Conservation (phyloP, 2,113 vertebrate species). For the Phycodurus eques region DNA sequence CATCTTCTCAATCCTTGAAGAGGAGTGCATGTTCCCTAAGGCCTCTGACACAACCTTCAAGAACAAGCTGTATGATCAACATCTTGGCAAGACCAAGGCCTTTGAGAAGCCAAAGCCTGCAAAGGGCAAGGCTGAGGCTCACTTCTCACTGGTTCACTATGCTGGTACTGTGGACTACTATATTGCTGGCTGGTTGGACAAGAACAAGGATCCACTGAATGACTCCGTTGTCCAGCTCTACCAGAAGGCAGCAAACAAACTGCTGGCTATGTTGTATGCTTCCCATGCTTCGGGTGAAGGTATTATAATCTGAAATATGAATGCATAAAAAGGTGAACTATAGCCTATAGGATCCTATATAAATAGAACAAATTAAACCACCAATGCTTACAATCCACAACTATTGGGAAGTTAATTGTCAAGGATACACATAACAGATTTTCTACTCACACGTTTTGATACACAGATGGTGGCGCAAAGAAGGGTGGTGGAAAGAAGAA, state of each 20-base stretch:
- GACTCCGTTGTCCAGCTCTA: conserved; percentile 83
- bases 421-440: not conserved
- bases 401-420: not conserved
- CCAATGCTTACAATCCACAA: not conserved
- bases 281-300: conserved; percentile 33
- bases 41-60: conserved; percentile 79
- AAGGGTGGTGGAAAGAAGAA: conserved; percentile 64
- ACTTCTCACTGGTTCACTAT: conserved; percentile 86
- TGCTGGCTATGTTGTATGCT: conserved; percentile 40
- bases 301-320: not conserved
- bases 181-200: conserved; percentile 86
- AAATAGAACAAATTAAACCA: not conserved
- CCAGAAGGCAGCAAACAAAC: conserved; percentile 64
- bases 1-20: conserved; percentile 74
- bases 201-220: conserved; percentile 92
- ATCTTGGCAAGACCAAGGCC: conserved; percentile 81
- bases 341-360: not conserved
- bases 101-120: conserved; percentile 88
- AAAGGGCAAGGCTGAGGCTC: conserved; percentile 84
- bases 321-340: not conserved
- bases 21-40: conserved; percentile 72
- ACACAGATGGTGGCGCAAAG: conserved; percentile 50
- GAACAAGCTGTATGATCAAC: conserved; percentile 88
- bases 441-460: not conserved
- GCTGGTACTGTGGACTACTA: conserved; percentile 89